A percentile compares a stretch with the other conserved stretches of the same genome.
These are phyloP conservation scores for Diorhabda carinulata DNA, from an alignment of 1,140 invertebrate species.

Conservation along the genomic window DNA sequence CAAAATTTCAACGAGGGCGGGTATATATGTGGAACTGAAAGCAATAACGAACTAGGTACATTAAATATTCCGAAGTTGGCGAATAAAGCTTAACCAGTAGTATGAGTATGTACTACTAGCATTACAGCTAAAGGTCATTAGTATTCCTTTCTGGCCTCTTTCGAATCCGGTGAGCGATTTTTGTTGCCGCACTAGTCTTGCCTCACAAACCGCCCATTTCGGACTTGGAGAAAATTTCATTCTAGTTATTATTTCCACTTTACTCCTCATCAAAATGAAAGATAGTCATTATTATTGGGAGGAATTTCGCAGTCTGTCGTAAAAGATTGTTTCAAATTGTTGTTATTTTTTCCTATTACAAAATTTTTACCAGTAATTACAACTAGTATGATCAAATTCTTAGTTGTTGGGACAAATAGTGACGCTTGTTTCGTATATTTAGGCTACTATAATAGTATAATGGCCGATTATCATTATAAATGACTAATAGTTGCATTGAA, in stretches of 20 bases:
- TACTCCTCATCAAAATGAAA: not conserved
- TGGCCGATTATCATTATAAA: too few species aligned
- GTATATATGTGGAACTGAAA: not conserved
- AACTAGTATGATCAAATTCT: too few species aligned
- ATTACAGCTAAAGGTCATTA: slow-evolving; percentile 3
- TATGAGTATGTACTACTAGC: slow-evolving; percentile 1
- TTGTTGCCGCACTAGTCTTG: not conserved
- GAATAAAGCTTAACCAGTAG: not conserved
- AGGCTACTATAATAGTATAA: too few species aligned
- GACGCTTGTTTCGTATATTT: too few species aligned
- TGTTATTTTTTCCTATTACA: too few species aligned
- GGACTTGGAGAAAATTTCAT: slow-evolving; percentile 2
- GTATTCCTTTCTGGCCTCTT: slow-evolving; percentile 3
- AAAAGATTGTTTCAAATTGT: not conserved
- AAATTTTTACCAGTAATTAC: too few species aligned
- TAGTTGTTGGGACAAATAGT: too few species aligned
- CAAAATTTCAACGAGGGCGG: not conserved
- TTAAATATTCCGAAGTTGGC: slow-evolving; percentile 11
- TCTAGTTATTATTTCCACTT: not conserved
- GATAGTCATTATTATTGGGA: not conserved
- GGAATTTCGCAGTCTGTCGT: not conserved
- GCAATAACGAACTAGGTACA: slow-evolving; percentile 3
- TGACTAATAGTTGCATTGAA: too few species aligned
- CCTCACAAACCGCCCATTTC: not conserved
- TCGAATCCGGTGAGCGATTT: slow-evolving; percentile 5